Evolutionary conservation across 2,797 vertebrate species (phyloP), one percentile per base, ranked within the genome.

Genomic region (Cyclura pinguis): DNA sequence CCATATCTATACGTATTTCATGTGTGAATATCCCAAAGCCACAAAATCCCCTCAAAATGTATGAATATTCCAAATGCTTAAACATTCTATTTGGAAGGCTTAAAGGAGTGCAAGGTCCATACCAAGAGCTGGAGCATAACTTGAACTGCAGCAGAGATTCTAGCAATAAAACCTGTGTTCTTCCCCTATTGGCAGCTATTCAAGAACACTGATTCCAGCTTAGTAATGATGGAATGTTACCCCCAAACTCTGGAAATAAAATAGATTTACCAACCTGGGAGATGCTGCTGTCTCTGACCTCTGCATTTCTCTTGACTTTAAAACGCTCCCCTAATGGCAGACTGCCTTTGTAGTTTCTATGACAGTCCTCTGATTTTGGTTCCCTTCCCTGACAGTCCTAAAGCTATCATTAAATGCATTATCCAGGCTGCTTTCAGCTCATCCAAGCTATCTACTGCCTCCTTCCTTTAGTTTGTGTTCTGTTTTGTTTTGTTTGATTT

Each of bases 161-260:
- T 82, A 74, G 52, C 50, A 50, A 18, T 74, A 52, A 90, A 74
- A 90, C 27, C 32, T 76, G 38, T 62, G 52, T 38, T 64, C 55
- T 74, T 86, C 38, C 16, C 24, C 32, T 52, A 27, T 86, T 62
- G 85, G 84, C 55, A 76, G 42, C 32, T 64, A 22, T 50, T 74
- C 22, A 29, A 64, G 14, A 24, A 38, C 22, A 81, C 2, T 74
- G 59, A 74, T 90, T 76, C 32, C 72, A 74, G 6, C 16, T 82
- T 73, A 76, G 55, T 14, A 74, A 76, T 52, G 55, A 62, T 62
- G 55, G n/a, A 86, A 82, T 52, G 47, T 86, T 82, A 85, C 32
- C 38, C 27, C 55, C 10, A 86, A 64, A 62, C 55, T 32, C n/a
- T 67, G 16, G 42, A 77, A 77, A 62, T 13, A 42, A 59, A 85